These are phyloP conservation scores for Drosophila ananassae DNA, from an alignment of 1,140 invertebrate genomes.

Conservation along the genomic window DNA sequence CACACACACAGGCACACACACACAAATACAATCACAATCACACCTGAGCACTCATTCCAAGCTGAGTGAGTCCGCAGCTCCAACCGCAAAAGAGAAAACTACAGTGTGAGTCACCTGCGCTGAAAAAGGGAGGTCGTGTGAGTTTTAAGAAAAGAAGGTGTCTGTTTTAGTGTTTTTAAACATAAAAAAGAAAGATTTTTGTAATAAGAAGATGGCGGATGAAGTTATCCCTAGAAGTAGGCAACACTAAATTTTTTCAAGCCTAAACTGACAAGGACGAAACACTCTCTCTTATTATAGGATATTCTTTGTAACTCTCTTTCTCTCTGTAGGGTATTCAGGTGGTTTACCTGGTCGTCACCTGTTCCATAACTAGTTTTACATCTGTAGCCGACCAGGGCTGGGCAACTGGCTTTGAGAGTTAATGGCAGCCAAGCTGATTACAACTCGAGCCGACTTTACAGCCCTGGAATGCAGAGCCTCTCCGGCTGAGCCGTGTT, in stretches of 20 bases:
- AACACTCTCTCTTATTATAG: too few species aligned
- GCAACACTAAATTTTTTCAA: background rate
- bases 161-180: conserved; percentile 2
- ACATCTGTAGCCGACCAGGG: conserved; percentile 65
- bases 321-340: conserved; percentile 5
- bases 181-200: background rate
- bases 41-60: conserved; percentile 10
- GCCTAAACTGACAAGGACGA: background rate
- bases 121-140: conserved; percentile 10
- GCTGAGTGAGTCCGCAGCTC: conserved; percentile 44
- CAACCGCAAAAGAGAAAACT: conserved; percentile 79
- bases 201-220: too few species aligned
- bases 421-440: background rate
- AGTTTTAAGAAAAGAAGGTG: background rate
- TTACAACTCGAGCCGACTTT: conserved; percentile 5
- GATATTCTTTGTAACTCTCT: background rate
- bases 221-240: background rate
- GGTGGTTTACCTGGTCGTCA: conserved; percentile 4
- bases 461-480: conserved; percentile 66
- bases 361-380: conserved; percentile 67
- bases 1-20: background rate
- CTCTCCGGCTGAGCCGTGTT: conserved; percentile 55
- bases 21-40: conserved; percentile 5
- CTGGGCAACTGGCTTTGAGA: conserved; percentile 7
- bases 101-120: conserved; percentile 60